Evolutionary conservation across 2,113 vertebrate species (phyloP), one percentile per base, ranked within the genome.

Genomic region (Pseudopipra pipra): DNA sequence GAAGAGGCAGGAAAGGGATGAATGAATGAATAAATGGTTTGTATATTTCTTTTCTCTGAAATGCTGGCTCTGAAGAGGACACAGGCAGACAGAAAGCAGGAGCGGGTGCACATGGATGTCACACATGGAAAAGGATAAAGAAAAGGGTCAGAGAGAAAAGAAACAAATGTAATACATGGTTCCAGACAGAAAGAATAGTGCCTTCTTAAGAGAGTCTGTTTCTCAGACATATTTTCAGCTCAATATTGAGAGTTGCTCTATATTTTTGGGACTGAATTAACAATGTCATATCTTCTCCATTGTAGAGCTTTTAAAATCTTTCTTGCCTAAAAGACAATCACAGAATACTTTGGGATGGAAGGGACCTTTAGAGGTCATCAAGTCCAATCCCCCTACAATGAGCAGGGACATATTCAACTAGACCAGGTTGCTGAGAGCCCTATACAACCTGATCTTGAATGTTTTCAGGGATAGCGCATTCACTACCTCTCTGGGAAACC

Each of bases 41-140:
- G 27, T 84, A 3, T 49, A 88, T 58, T 83, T 87, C n/a, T 91
- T n/a, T 86, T 59, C 55, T 85, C 67, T 44, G 14, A 95, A 93
- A 76, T 16, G 27, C n/a, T 66, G 84, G 20, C 59, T 93, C 21
- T 47, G 18, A 85, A 66, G 63, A 66, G 43, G 24, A 83, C 15
- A 54, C 5, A 62, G 39, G 23, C 8, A 0, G 80, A 82, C 13
- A 70, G 61, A 58, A 94, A 55, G 43, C 31, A 70, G n/a, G 21
- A 89, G 41, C 5, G 37, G 46, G 15, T 52, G 33, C 8, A 4
- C 8, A 17, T 15, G 14, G 55, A 8, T 82, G 67, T 37, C 49
- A 37, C 2, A 3, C 28, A 55, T 21, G 23, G 43, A 80, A 90
- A 91, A 93, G 33, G 4, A 5, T 33, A 90, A 76, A 82, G 10